Conservation (phyloP, 2,888 invertebrate genomes). For the Drosophila robusta region DNA sequence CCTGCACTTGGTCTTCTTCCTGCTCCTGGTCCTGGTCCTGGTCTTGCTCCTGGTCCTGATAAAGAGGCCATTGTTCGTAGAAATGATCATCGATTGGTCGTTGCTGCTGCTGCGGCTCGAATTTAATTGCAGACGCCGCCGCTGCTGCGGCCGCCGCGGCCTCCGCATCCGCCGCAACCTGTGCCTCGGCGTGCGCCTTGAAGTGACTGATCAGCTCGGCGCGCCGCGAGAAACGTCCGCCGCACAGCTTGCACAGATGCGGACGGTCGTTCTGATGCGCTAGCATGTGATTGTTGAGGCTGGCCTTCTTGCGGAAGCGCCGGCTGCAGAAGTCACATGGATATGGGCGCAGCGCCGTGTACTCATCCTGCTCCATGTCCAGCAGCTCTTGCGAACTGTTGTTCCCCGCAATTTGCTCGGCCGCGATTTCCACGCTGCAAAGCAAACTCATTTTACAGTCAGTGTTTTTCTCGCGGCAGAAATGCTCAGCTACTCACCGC, state of each 20-base stretch:
- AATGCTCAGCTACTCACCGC: constrained; percentile 85
- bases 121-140: constrained; percentile 50
- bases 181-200: constrained; percentile 92
- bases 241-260: constrained; percentile 93
- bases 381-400: constrained; percentile 84
- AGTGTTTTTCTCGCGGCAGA: not conserved
- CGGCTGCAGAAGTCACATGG: constrained; percentile 95
- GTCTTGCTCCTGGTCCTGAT: constrained; percentile 48
- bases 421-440: constrained; percentile 89
- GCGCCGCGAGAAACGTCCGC: constrained; percentile 91
- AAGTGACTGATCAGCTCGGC: constrained; percentile 93
- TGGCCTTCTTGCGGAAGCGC: constrained; percentile 93
- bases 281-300: constrained; percentile 94
- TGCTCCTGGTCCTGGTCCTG: constrained; percentile 26
- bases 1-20: constrained; percentile 23
- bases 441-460: not conserved
- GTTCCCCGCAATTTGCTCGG: constrained; percentile 86
- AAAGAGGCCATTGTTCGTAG: constrained; percentile 81
- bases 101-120: constrained; percentile 60
- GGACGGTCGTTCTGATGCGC: constrained; percentile 94
- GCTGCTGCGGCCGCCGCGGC: constrained; percentile 46
- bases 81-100: constrained; percentile 78
- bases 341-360: constrained; percentile 89
- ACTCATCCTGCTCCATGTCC: constrained; percentile 92
- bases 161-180: constrained; percentile 86